Conservation (phyloP, 2,797 vertebrate genomes). For the Natrix natrix region DNA sequence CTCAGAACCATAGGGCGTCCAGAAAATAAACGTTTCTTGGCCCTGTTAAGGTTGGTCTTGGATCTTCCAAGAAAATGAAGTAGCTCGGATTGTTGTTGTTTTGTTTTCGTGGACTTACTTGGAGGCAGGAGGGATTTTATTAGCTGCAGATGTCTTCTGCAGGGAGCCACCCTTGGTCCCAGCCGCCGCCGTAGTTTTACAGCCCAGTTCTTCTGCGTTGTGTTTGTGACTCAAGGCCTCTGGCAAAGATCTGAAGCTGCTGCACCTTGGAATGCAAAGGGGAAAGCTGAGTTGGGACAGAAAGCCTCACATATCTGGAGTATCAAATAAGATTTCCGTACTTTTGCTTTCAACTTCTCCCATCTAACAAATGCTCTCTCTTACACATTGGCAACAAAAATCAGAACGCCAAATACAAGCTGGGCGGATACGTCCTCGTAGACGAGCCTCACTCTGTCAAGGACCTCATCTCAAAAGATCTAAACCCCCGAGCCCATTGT, state of each 20-base stretch:
- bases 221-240: constrained; percentile 49
- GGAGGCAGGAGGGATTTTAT: not conserved
- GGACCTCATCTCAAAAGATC: too few relatives aligned
- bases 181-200: not conserved
- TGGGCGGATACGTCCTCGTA: too few relatives aligned
- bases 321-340: not conserved
- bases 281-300: not conserved
- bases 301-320: not conserved
- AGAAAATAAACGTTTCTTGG: not conserved
- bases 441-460: too few relatives aligned
- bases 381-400: too few relatives aligned
- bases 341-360: not conserved
- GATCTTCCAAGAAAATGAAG: too few relatives aligned
- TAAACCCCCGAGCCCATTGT: too few relatives aligned
- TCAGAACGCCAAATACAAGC: too few relatives aligned
- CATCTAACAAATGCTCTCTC: not conserved
- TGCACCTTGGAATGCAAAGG: constrained; percentile 61
- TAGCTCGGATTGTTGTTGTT: not conserved
- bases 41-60: not conserved
- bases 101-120: constrained; percentile 66
- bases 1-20: not conserved
- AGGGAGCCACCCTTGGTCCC: not conserved
- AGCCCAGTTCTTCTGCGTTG: constrained; percentile 15
- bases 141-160: not conserved
- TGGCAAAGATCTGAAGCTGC: constrained; percentile 73